Evolutionary conservation across 2,797 vertebrate species (phyloP), one percentile per base, ranked within the genome.

Genomic region (Pelodytes ibericus): DNA sequence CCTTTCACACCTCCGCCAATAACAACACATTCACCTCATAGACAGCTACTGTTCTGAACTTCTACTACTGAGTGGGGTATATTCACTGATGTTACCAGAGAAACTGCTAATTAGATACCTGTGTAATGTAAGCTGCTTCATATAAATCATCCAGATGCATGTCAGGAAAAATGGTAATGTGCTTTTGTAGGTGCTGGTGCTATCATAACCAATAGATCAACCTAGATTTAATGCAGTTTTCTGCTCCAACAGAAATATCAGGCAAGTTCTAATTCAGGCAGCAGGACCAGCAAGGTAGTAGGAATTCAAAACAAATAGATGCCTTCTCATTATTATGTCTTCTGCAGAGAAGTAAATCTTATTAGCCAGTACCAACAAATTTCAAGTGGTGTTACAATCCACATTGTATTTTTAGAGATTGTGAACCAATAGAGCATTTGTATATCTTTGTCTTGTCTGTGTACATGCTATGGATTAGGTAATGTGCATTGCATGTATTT

Each of bases 41-140:
- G 20, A 10, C 25, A 58, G 1, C 58, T 60, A n/a, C 31, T 20
- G n/a, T 29, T 31, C 36, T 31, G 16, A n/a, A 13, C 10, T 62
- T 33, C 36, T 39, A 2, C n/a, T 18, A 18, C 18, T 7, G 20
- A 62, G 22, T 57, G 20, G 41, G 64, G 3, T 8, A 15, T n/a
- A 47, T 67, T 27, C 15, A 31, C 15, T 44, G 60, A 39, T 44
- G 27, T 70, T 75, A 26, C 51, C 36, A 57, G 25, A 56, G 51
- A 41, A 76, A 41, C 25, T 18, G 39, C 61, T 69, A 39, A 49
- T 62, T 61, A 51, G 22, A 10, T 30, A 36, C 16, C 16, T 47
- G 53, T 33, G 29, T 30, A 25, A 11, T 27, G 16, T 44, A 15
- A 16, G 27, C 15, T 13, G 29, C 29, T 70, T 63, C 18, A 13